Percentiles rank a stretch among this genome's conserved stretches.
Evolutionary conservation across 2,113 vertebrate genomes (phyloP).

Genomic region (Poecilia latipinna): DNA sequence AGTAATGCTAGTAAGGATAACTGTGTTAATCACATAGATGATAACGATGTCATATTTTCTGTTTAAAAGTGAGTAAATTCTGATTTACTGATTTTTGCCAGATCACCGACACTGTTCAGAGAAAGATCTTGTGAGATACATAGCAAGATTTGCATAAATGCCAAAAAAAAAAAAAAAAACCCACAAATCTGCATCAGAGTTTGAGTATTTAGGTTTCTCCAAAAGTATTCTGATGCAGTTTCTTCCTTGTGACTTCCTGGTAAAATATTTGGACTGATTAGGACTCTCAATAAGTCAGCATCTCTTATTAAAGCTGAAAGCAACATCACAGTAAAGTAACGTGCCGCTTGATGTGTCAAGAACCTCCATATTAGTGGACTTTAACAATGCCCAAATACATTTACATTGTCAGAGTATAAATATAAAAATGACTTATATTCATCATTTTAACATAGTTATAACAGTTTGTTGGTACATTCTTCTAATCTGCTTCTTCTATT

Average conservation of each 20-base stretch:
- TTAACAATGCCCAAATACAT: not conserved
- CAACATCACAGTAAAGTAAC: not conserved
- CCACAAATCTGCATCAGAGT: not conserved
- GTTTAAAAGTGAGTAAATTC: no score
- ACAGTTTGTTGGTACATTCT: constrained; percentile 23
- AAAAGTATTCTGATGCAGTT: no score
- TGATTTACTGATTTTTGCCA: no score
- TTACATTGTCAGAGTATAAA: not conserved
- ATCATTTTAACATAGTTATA: not conserved
- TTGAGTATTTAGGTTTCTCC: not conserved
- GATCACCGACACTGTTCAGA: not conserved
- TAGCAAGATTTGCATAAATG: not conserved
- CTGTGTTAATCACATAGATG: no score
- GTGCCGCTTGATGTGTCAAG: not conserved
- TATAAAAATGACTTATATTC: not conserved
- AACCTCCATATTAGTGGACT: not conserved
- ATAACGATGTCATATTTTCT: no score
- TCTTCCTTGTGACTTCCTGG: no score
- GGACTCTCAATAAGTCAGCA: not conserved
- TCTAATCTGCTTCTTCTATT: constrained; percentile 31
- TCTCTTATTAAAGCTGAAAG: not conserved
- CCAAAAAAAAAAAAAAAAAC: not conserved
- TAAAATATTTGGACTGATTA: not conserved
- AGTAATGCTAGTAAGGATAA: no score
- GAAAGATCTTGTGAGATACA: not conserved